Evolutionary conservation across 2,797 vertebrate species (phyloP), one percentile per base, ranked within the genome.

Genomic region (Pempheris klunzingeri): DNA sequence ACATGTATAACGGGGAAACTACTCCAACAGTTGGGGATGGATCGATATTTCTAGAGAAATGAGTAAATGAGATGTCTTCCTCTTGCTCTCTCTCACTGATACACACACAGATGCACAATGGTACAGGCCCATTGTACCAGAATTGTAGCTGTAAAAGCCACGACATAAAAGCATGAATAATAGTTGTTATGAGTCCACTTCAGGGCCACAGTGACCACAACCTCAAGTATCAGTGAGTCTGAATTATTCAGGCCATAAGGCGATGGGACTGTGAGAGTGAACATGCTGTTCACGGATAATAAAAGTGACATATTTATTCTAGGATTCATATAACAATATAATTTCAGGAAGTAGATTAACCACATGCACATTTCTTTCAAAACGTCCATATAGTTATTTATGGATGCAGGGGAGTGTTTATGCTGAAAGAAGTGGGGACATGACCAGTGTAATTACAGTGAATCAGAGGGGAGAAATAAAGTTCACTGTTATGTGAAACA

Each of bases 11-110:
- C 55, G 49, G 36, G 63, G 76, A 75, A 84, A 80, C 65, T 18
- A 50, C 34, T 69, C 30, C 20, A 18, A 20, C 30, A 18, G 47
- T 30, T 8, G 2, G n/a, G 34, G 6, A 3, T 18, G 52, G 73
- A 83, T 90, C 83, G 39, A 86, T 89, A 77, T 70, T 82, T 82
- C 67, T 47, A 34, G 22, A 77, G 71, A 81, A 82, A 80, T 18
- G 1, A 41, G 41, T 17, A 43, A 78, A 76, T 71, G n/a, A 78
- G 55, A 78, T 5, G 39, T 47, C 28, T 74, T 54, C 49, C 11
- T 52, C 46, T 61, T 9, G 5, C 24, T 41, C 4, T 79, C 12
- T 24, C 54, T 59, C 57, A 46, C 52, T 39, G 6, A 26, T 4
- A 62, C 60, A 41, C 44, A 65, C 74, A 32, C 10, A 49, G 5